Conservation (phyloP, 2,888 invertebrate genomes). For the Campopleginae sp. region DNA sequence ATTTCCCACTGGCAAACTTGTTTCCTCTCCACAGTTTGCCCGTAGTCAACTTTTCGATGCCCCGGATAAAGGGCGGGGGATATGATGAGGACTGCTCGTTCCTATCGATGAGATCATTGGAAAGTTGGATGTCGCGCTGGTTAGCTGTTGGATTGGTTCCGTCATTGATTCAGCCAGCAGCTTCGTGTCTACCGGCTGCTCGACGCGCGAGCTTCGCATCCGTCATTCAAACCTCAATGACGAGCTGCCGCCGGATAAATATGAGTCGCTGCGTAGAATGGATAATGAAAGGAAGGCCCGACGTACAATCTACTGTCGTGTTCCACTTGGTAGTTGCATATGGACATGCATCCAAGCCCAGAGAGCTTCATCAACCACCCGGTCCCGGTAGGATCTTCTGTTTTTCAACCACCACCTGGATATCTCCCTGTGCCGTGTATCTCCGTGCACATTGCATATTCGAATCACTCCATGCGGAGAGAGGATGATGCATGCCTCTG, state of each 20-base stretch:
- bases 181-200: not conserved
- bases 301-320: conserved; percentile 17
- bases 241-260: conserved; percentile 27
- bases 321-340: not conserved
- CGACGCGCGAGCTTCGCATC: conserved; percentile 27
- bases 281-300: conserved; percentile 29
- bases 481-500: conserved; percentile 21
- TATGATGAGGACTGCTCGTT: not conserved
- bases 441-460: conserved; percentile 1
- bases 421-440: not conserved
- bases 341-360: conserved; percentile 12
- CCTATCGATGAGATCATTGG: not conserved
- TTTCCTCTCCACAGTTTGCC: no score
- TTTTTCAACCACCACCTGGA: conserved; percentile 12
- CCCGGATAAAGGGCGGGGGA: not conserved
- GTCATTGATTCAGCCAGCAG: conserved; percentile 9
- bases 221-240: conserved; percentile 42
- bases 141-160: not conserved
- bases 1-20: no score
- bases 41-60: no score
- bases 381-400: not conserved
- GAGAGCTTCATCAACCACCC: conserved; percentile 21
- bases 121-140: not conserved
- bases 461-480: conserved; percentile 18
- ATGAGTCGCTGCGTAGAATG: not conserved